Evolutionary conservation across 2,113 vertebrate species (phyloP), one percentile per base, ranked within the genome.

Genomic region (Picathartes gymnocephalus): DNA sequence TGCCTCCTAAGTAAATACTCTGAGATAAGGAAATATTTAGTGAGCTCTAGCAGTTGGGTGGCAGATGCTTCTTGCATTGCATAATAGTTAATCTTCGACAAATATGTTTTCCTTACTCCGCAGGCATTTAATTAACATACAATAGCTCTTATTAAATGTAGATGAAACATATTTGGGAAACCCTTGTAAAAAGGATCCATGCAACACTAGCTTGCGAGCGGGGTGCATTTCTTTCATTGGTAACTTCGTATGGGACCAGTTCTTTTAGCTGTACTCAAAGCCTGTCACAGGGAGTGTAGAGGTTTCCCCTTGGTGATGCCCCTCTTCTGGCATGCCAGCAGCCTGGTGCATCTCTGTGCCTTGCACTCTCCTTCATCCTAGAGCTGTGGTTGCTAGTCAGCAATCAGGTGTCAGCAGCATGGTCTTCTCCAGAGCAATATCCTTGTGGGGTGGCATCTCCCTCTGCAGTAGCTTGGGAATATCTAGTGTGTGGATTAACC

Each of bases 1-100:
- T 96, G 96, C 93, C 90, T 96, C 94, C 88, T 97, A 98, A 98
- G 97, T 98, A 98, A 97, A 98, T 98, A 98, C 56, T 97, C 92
- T 82, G 76, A 96, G 96, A 94, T 96, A 97, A 96, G 91, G 97
- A 97, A 97, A 97, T 97, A 96, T 97, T 97, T 97, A 97, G 97
- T 94, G 91, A 97, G 97, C 90, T 97, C 96, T 97, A 96, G 92
- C 95, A 95, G 86, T 97, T 97, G 95, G 88, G 86, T 97, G 96
- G 91, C 95, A 96, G 96, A 97, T 97, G 95, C 83, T 97, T 81
- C 90, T 96, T 91, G 93, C 93, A 64, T 97, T 96, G 91, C 95
- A 79, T 66, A 95, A 95, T 96, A 96, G 82, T 96, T 97, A 97
- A 97, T 97, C 95, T 96, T 95, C 4, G 9, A 91, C 87, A 97